Percentiles rank a stretch among this genome's conserved stretches.
Evolutionary conservation across 2,888 invertebrate species (phyloP).

Genomic region (Eristalis arbustorum): DNA sequence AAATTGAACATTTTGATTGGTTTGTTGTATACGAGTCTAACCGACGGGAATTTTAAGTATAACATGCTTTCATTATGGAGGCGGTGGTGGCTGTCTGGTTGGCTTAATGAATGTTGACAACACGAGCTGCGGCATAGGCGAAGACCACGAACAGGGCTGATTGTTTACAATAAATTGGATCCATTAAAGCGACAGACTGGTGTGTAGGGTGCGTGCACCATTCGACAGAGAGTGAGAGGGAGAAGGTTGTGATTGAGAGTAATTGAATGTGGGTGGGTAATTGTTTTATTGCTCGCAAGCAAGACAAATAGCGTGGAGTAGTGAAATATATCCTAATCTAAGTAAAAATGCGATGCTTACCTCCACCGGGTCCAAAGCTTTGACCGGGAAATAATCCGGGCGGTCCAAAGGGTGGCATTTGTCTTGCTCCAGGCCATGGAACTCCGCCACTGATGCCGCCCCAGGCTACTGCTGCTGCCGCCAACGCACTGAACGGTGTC

Average conservation of each 20-base stretch:
- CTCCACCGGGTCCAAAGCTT: conserved; percentile 82
- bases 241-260: neutral
- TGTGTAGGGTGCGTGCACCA: conserved; percentile 18
- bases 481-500: conserved; percentile 88
- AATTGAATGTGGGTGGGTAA: conserved; percentile 66
- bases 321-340: conserved; percentile 3
- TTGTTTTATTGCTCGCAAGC: conserved; percentile 44
- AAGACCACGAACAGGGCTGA: conserved; percentile 33
- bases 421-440: conserved; percentile 83
- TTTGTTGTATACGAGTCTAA: conserved; percentile 20
- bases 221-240: neutral
- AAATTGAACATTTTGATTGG: conserved; percentile 50
- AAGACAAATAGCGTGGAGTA: conserved; percentile 41
- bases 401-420: conserved; percentile 83
- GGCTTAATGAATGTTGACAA: conserved; percentile 38
- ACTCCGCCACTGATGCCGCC: conserved; percentile 83
- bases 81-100: neutral
- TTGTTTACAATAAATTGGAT: conserved; percentile 69
- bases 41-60: conserved; percentile 38
- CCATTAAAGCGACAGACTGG: conserved; percentile 27
- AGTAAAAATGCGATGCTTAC: conserved; percentile 77
- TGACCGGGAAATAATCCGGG: conserved; percentile 86
- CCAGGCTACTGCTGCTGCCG: conserved; percentile 86
- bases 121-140: neutral
- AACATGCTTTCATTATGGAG: neutral